Conservation (phyloP, 2,797 vertebrate species). For the Sebastiscus albofasciatus region DNA sequence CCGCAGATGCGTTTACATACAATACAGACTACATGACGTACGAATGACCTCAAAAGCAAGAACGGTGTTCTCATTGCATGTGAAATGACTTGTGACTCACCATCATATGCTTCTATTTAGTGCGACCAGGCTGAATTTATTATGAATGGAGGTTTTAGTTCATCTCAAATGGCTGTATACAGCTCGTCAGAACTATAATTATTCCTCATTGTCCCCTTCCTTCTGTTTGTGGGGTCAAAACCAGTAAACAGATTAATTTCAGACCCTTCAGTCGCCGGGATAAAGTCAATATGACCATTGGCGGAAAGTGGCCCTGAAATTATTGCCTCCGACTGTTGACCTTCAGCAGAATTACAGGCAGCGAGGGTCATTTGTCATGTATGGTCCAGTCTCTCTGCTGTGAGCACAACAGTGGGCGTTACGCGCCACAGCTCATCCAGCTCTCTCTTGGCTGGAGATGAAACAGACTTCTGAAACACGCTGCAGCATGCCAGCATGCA, state of each 20-base stretch:
- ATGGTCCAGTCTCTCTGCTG: conserved; percentile 27
- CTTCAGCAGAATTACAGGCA: conserved; percentile 57
- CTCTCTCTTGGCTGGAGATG: conserved; percentile 53
- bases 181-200: neutral
- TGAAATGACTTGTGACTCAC: too few species aligned
- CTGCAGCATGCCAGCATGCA: conserved; percentile 17
- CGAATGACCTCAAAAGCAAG: too few species aligned
- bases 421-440: conserved; percentile 29
- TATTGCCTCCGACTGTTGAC: conserved; percentile 54
- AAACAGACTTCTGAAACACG: conserved; percentile 50
- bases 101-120: too few species aligned
- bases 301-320: conserved; percentile 20
- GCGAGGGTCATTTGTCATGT: conserved; percentile 54
- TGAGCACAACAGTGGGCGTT: conserved; percentile 31
- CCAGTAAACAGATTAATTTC: conserved; percentile 36
- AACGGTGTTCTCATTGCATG: too few species aligned
- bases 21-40: too few species aligned
- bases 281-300: conserved; percentile 19
- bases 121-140: too few species aligned
- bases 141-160: neutral
- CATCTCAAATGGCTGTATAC: fast-evolving
- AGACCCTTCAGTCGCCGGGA: neutral
- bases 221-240: neutral
- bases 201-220: neutral
- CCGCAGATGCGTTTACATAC: too few species aligned